These are phyloP conservation scores for Campylomormyrus numenius DNA, from an alignment of 2,113 vertebrate species.

Conservation along the genomic window DNA sequence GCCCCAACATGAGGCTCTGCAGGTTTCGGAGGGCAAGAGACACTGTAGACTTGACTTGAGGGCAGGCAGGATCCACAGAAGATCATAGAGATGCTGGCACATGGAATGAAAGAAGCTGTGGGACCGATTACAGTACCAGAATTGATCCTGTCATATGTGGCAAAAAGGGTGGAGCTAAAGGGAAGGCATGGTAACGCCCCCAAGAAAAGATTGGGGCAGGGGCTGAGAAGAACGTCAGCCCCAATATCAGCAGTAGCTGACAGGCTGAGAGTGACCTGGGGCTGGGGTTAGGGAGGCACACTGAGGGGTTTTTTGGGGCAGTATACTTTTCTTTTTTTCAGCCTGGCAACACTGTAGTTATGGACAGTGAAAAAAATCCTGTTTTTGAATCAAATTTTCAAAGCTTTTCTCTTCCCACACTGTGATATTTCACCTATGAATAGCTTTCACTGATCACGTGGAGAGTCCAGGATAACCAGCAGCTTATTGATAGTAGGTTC, in stretches of 20 bases:
- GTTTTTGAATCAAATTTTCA: background rate
- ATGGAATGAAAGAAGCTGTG: background rate
- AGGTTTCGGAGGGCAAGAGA: background rate
- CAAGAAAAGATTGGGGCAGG: background rate
- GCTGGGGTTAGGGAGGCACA: background rate
- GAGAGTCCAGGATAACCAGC: background rate
- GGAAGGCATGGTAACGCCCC: background rate
- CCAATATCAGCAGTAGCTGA: background rate
- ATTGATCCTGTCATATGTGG: background rate
- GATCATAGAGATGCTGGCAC: background rate
- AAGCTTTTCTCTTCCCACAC: constrained; percentile 1
- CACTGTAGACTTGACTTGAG: background rate
- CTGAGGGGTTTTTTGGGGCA: background rate
- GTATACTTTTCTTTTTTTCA: background rate
- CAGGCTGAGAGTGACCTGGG: background rate
- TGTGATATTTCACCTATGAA: constrained; percentile 6
- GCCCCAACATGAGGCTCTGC: background rate
- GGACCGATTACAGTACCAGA: background rate
- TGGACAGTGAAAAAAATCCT: background rate
- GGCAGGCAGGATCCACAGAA: background rate
- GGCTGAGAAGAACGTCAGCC: background rate
- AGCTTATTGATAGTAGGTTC: background rate
- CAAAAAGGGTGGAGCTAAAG: background rate
- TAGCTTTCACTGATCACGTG: background rate
- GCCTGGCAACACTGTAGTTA: background rate